Conservation (phyloP, 2,888 invertebrate genomes). For the Cephalotes varians region DNA sequence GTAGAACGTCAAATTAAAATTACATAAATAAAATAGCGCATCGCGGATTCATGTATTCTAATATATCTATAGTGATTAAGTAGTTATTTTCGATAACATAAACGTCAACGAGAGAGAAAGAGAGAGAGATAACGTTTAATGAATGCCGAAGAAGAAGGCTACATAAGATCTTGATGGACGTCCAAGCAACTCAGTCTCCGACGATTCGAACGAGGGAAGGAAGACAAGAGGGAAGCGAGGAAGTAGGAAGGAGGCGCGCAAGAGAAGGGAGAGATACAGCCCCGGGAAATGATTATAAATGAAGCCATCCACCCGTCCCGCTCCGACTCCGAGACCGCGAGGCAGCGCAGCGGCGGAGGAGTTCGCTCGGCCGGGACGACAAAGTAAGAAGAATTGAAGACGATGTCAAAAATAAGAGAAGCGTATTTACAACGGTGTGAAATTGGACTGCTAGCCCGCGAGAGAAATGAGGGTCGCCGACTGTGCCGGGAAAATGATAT, state of each 20-base stretch:
- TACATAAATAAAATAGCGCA: neutral
- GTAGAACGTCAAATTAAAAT: neutral
- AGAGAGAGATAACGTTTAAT: constrained; percentile 56
- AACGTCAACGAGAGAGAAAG: constrained; percentile 22
- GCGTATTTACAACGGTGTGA: constrained; percentile 85
- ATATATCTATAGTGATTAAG: constrained; percentile 49
- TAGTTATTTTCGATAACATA: constrained; percentile 55
- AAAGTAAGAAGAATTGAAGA: constrained; percentile 85
- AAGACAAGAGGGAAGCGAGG: neutral
- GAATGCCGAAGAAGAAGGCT: constrained; percentile 60
- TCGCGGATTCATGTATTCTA: constrained; percentile 35
- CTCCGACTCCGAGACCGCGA: constrained; percentile 67
- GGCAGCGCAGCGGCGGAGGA: constrained; percentile 69
- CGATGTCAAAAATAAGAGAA: constrained; percentile 84
- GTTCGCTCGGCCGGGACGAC: constrained; percentile 79
- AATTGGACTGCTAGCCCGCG: constrained; percentile 82
- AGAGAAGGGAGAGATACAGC: constrained; percentile 78
- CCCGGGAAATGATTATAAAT: constrained; percentile 84
- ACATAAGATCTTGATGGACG: constrained; percentile 67
- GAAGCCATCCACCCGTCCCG: constrained; percentile 79
- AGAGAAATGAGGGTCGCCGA: constrained; percentile 80
- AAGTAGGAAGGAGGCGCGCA: constrained; percentile 25
- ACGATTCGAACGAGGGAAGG: constrained; percentile 32
- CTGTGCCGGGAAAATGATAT: constrained; percentile 80
- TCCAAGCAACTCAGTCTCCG: constrained; percentile 60